Evolutionary conservation across 30 jellyfish, hydroid and myxozoan genomes (phyloP).

Genomic region (Catostylus mosaicus): DNA sequence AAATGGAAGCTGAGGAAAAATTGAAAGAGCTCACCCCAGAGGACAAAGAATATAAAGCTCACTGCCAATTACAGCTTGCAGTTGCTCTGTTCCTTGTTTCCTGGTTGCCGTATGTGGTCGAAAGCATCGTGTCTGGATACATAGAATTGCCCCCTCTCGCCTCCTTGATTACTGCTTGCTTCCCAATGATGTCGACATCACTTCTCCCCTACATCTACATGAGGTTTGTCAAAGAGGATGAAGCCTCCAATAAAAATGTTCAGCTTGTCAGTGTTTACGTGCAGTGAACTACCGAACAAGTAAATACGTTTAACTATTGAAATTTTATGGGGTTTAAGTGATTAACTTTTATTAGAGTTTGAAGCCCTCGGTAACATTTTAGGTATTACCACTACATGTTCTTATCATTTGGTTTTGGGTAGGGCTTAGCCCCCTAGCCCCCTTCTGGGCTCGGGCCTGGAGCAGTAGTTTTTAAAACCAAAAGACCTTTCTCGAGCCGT

Average conservation of each 20-base stretch:
- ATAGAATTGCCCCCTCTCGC: slow-evolving; percentile 60
- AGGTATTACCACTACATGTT: no score
- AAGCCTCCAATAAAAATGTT: slow-evolving; percentile 14
- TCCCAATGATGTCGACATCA: slow-evolving; percentile 88
- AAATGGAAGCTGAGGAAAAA: slow-evolving; percentile 23
- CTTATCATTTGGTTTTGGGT: no score
- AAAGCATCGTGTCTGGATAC: slow-evolving; percentile 86
- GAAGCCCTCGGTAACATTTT: no score
- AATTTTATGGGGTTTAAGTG: no score
- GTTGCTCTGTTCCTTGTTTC: slow-evolving; percentile 83
- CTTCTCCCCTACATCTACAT: slow-evolving; percentile 78
- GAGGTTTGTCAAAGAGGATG: slow-evolving; percentile 63
- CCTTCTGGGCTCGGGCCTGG: no score
- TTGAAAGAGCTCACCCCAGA: slow-evolving; percentile 19
- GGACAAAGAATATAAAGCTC: slow-evolving; percentile 70
- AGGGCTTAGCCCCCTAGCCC: no score
- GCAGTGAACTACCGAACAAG: slow-evolving; percentile 14
- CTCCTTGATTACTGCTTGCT: slow-evolving; percentile 78
- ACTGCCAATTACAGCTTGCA: slow-evolving; percentile 82
- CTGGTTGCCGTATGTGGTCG: slow-evolving; percentile 93
- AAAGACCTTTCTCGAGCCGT: no score
- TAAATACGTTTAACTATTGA: no score
- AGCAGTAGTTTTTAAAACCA: no score
- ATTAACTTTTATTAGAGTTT: no score
- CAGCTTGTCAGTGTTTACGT: slow-evolving; percentile 36